phyloP scores from a whole-genome alignment of 2,113 vertebrate species.

The Syngnathus scovelli region DNA sequence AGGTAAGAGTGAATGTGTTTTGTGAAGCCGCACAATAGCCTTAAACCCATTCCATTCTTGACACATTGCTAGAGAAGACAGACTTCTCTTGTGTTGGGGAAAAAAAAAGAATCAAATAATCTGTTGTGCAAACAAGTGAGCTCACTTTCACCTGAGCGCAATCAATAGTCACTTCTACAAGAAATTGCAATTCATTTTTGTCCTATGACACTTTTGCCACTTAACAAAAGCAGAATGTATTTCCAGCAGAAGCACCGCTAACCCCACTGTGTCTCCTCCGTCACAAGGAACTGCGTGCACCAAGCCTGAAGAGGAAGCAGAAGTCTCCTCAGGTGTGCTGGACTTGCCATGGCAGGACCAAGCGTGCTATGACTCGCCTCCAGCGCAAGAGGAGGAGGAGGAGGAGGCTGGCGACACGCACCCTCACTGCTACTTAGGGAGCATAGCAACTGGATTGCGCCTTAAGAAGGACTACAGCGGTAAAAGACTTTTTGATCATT shows the following conservation, averaged over 20 bases:
- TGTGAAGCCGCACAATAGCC: neutral
- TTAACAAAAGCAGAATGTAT: neutral
- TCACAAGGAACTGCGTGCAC: constrained; percentile 37
- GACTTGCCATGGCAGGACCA: constrained; percentile 60
- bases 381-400: constrained; percentile 7
- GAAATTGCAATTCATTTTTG: too few species aligned
- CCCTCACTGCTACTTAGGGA: constrained; percentile 39
- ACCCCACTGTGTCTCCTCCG: constrained; percentile 1
- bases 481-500: constrained; percentile 11
- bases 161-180: neutral
- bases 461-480: constrained; percentile 9
- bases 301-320: constrained; percentile 5
- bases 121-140: neutral
- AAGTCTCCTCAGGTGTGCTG: constrained; percentile 3
- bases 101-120: constrained; percentile 3
- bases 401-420: neutral
- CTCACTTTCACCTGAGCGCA: neutral
- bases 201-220: neutral
- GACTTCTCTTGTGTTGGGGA: constrained; percentile 6
- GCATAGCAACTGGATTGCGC: neutral
- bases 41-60: constrained; percentile 7
- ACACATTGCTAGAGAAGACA: neutral
- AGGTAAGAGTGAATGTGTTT: neutral
- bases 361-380: constrained; percentile 65
- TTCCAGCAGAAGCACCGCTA: neutral